Evolutionary conservation across 35 echinoderm and acorn worm genomes (phyloP), one percentile per base, ranked within the genome.

Genomic region (Eucidaris tribuloides): DNA sequence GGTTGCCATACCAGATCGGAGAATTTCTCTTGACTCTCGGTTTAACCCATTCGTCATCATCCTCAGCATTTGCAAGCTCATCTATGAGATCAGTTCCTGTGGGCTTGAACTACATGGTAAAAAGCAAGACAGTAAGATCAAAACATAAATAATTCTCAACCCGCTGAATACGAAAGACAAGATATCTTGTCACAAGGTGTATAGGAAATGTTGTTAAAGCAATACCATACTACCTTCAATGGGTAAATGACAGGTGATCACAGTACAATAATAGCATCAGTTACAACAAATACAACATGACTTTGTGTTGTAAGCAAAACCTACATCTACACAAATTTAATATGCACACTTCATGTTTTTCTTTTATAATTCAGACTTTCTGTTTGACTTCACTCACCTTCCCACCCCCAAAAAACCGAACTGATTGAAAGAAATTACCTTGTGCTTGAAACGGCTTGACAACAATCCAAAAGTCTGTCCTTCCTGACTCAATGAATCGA

Each of bases 1-100:
- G 85, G 45, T 70, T 92, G 7, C 58, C 86, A 55, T 89, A 97
- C 89, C 90, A 97, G 33, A 85, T 82, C 1, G 94, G 94, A 7
- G 76, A 90, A 49, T 97, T 89, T 24, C 77, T 45, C 19, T 87
- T 84, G 5, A 77, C 72, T 38, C 82, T 36, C 28, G 71, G 56
- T 20, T 58, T 87, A 5, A 56, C 46, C 76, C 84, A 77, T 31
- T 82, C 84, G 42, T 29, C 46, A 2, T 42, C 55, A 1, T 76
- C 78, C 49, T 89, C 86, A 22, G 65, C 86, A 31, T 83, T 77
- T 58, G 68, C 62, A 3, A 81, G 20, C n/a, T 81, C 77, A 5
- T 74, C 68, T 0, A 74, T 74, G 1, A 74, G 35, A 44, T 74
- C 68, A 7, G 35, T 43, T 2, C 68, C 68, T 42, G 44, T 33